These are phyloP conservation scores for Hemistola chrysoprasaria DNA, from an alignment of 2,888 invertebrate genomes.

Conservation along the genomic window DNA sequence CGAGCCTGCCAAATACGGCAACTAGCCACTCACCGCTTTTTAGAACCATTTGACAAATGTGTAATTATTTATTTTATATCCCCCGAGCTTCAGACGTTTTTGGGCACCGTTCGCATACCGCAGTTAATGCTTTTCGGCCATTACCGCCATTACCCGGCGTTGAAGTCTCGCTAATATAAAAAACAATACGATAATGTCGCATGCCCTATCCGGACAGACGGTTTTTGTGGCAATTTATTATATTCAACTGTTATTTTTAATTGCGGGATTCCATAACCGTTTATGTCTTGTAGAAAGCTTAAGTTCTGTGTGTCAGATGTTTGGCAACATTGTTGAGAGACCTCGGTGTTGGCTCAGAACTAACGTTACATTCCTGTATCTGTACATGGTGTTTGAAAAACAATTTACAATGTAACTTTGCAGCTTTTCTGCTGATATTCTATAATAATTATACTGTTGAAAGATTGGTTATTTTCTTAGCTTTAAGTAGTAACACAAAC, in stretches of 20 bases:
- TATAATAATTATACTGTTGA: too few species aligned
- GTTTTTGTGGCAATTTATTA: slow-evolving; percentile 47
- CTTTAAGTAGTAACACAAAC: too few species aligned
- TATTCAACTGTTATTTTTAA: slow-evolving; percentile 48
- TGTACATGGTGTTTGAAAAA: too few species aligned
- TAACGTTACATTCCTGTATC: too few species aligned
- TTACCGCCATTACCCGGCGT: slow-evolving; percentile 51
- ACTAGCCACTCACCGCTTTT: slow-evolving; percentile 68
- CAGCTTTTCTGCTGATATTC: too few species aligned
- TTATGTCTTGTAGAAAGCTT: slow-evolving; percentile 15
- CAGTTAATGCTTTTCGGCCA: slow-evolving; percentile 57
- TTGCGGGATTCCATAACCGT: slow-evolving; percentile 38
- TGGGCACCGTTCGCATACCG: slow-evolving; percentile 76
- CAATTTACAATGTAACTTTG: too few species aligned
- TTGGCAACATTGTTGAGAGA: too few species aligned
- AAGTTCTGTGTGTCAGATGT: not conserved
- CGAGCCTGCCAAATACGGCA: slow-evolving; percentile 70
- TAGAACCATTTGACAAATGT: slow-evolving; percentile 80
- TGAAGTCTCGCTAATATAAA: slow-evolving; percentile 48
- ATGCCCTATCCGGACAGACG: slow-evolving; percentile 10
- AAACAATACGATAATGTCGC: slow-evolving; percentile 26
- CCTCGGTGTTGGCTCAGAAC: too few species aligned
- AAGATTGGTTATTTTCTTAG: too few species aligned
- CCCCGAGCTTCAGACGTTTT: slow-evolving; percentile 54
- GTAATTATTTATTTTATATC: slow-evolving; percentile 82